phyloP scores from a whole-genome alignment of 2,113 vertebrate genomes.

The Indicator indicator region DNA sequence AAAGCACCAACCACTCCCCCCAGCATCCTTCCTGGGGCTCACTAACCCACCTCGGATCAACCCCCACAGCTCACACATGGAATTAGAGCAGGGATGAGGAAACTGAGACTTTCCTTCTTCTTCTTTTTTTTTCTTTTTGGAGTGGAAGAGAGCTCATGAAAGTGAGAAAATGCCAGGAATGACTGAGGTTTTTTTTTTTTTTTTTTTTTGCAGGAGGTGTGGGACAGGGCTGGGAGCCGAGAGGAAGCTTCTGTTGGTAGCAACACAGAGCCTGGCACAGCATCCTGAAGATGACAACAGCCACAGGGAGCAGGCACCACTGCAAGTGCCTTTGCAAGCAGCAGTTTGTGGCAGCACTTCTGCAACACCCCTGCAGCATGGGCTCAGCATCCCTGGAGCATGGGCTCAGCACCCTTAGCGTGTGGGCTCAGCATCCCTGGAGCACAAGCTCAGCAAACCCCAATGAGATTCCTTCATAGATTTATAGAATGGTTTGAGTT shows the following conservation, averaged over 20 bases:
- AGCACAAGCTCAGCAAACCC: background rate
- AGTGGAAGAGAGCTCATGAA: background rate
- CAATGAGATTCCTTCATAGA: background rate
- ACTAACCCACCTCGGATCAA: background rate
- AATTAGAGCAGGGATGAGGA: background rate
- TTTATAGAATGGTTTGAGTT: background rate
- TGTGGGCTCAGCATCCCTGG: no score
- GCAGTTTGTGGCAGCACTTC: background rate
- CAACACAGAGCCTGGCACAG: background rate
- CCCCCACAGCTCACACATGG: background rate
- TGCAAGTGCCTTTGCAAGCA: background rate
- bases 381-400: no score
- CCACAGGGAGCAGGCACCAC: background rate
- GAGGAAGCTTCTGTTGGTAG: background rate
- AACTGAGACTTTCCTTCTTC: background rate
- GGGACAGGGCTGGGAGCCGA: background rate
- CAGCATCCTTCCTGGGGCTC: background rate
- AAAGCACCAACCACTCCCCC: accelerated
- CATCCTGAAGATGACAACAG: background rate
- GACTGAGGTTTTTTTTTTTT: background rate
- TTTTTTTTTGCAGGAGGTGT: no score
- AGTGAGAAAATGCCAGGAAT: background rate
- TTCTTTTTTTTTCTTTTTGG: background rate
- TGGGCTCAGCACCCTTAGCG: no score
- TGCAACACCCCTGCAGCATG: accelerated